phyloP scores from a whole-genome alignment of 2,888 invertebrate genomes.

The Augochlorella aurata region DNA sequence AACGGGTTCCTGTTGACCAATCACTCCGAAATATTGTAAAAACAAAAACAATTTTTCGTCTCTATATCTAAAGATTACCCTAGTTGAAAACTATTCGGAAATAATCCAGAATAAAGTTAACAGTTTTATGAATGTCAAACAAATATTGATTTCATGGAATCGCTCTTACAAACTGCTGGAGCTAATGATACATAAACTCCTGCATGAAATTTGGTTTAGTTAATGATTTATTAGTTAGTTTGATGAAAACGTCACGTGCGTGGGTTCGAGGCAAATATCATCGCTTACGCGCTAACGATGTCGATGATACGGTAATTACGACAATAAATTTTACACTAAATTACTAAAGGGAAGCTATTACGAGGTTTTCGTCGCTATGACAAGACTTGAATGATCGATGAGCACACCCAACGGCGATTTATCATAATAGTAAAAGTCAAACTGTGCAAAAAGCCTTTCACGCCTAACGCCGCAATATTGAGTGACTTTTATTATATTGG shows the following conservation, averaged over 20 bases:
- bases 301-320: constrained; percentile 12
- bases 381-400: constrained; percentile 21
- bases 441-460: not conserved
- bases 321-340: constrained; percentile 32
- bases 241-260: constrained; percentile 7
- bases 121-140: not conserved
- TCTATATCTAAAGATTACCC: no score
- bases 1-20: no score
- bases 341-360: constrained; percentile 16
- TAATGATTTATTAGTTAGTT: constrained; percentile 22
- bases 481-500: constrained; percentile 5
- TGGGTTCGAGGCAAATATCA: not conserved
- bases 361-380: constrained; percentile 14
- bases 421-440: constrained; percentile 22
- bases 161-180: not conserved
- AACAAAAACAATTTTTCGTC: no score
- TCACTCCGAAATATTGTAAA: no score
- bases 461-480: not conserved
- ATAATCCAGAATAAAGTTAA: not conserved
- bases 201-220: not conserved
- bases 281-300: constrained; percentile 5
- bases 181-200: not conserved
- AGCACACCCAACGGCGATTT: constrained; percentile 21
- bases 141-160: not conserved
- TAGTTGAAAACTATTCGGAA: not conserved